phyloP scores from a whole-genome alignment of 35 echinoderm and acorn worm species.

The Heliocidaris erythrogramma region DNA sequence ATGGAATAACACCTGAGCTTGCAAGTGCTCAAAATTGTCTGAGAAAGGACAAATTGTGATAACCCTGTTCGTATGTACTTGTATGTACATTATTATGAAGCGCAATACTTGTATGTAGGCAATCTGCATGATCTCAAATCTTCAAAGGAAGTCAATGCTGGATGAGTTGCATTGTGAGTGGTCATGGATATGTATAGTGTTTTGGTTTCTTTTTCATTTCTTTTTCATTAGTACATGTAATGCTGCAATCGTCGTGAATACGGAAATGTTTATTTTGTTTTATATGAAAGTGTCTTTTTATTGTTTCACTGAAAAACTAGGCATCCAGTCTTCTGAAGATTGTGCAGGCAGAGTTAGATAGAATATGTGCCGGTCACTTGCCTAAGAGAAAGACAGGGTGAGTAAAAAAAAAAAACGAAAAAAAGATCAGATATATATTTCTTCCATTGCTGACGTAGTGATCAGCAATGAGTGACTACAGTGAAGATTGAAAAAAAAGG shows the following conservation, averaged over 20 bases:
- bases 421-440: background rate
- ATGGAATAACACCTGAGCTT: background rate
- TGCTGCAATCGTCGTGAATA: no score
- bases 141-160: background rate
- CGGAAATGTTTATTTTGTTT: background rate
- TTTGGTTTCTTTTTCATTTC: no score
- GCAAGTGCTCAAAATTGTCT: background rate
- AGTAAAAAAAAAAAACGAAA: background rate
- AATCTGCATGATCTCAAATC: background rate
- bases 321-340: slow-evolving; percentile 85
- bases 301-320: slow-evolving; percentile 39
- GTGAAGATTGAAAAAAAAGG: background rate
- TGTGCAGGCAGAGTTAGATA: slow-evolving; percentile 88
- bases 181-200: no score
- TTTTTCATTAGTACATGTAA: no score
- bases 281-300: background rate
- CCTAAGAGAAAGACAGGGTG: slow-evolving; percentile 96
- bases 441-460: background rate
- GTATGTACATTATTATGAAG: no score
- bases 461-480: background rate
- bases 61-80: background rate
- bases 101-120: background rate
- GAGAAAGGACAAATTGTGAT: background rate
- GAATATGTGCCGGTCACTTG: slow-evolving; percentile 81
- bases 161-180: background rate